These are phyloP conservation scores for Ramphastos sulfuratus DNA, from an alignment of 2,113 vertebrate genomes.

Conservation along the genomic window DNA sequence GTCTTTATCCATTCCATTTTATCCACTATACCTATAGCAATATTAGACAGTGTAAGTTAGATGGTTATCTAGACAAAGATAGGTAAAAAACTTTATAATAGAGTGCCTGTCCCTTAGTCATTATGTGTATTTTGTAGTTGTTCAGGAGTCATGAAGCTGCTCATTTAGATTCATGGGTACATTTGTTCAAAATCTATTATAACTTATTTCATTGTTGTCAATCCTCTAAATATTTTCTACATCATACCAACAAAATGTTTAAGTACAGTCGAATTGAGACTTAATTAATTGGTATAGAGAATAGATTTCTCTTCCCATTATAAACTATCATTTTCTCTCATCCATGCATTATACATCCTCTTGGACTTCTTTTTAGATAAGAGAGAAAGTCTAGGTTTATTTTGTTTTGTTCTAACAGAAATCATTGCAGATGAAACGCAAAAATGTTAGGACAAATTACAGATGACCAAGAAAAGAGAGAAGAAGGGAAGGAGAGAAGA, in stretches of 20 bases:
- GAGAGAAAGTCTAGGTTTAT: background rate
- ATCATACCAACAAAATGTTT: background rate
- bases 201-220: background rate
- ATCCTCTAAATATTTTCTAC: background rate
- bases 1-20: background rate
- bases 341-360: background rate
- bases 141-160: background rate
- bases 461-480: too few relatives aligned
- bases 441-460: too few relatives aligned
- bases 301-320: too few relatives aligned
- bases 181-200: background rate
- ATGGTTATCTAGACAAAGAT: background rate
- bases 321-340: background rate
- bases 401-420: too few relatives aligned
- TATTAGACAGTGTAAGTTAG: background rate
- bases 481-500: too few relatives aligned
- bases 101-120: background rate
- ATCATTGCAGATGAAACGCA: too few relatives aligned
- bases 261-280: background rate
- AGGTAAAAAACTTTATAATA: background rate
- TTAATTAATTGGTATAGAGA: background rate
- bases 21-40: background rate
- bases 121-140: background rate
- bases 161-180: background rate
- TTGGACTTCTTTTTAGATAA: background rate